Evolutionary conservation across 2,888 invertebrate species (phyloP).

Genomic region (Eupithecia exiguata): DNA sequence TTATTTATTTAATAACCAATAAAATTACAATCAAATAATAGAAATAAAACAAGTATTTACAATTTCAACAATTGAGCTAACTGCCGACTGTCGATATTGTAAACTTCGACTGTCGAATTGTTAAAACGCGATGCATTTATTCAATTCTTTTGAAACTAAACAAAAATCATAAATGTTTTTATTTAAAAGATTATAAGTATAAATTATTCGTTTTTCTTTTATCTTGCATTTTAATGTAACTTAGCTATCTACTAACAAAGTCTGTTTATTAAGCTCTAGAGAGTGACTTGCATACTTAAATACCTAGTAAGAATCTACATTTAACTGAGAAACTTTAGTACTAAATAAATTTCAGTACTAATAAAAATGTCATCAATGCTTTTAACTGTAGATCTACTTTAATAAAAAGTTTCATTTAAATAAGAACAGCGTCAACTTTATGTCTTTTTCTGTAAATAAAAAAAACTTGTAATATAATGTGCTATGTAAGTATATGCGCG

Average conservation of each 20-base stretch:
- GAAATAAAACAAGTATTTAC: too few relatives aligned
- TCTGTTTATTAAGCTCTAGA: conserved; percentile 8
- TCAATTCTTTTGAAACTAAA: too few relatives aligned
- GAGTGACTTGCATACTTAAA: conserved; percentile 9
- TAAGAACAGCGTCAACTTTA: not conserved
- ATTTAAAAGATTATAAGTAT: too few relatives aligned
- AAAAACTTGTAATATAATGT: too few relatives aligned
- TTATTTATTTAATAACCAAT: too few relatives aligned
- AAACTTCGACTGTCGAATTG: too few relatives aligned
- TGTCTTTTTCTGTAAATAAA: not conserved
- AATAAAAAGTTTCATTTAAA: not conserved
- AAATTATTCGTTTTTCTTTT: not conserved
- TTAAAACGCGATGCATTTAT: too few relatives aligned
- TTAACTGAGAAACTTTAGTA: conserved; percentile 4
- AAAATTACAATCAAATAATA: too few relatives aligned
- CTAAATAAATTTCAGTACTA: not conserved
- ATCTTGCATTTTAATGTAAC: not conserved
- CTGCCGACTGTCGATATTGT: too few relatives aligned
- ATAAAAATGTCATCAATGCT: not conserved
- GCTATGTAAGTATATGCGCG: too few relatives aligned
- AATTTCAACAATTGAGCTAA: too few relatives aligned
- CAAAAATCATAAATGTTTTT: too few relatives aligned
- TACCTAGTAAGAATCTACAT: not conserved
- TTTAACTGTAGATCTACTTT: not conserved
- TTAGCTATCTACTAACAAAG: not conserved